Percentiles rank a stretch among this genome's conserved stretches.
phyloP scores from a whole-genome alignment of 2,888 invertebrate genomes.

The Gastrophysa polygoni region DNA sequence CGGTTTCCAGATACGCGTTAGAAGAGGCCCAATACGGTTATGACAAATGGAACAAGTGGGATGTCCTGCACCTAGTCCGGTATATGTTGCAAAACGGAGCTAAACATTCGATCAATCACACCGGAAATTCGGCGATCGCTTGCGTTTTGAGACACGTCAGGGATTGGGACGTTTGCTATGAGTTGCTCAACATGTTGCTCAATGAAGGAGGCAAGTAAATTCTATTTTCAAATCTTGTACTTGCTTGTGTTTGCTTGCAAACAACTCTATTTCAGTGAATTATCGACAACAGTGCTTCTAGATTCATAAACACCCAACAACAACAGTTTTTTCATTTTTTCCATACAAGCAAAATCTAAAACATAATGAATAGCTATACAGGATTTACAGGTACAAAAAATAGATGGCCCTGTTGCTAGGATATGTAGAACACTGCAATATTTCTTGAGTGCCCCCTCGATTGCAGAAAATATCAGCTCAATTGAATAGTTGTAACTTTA shows the following conservation, averaged over 20 bases:
- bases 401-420: too few relatives aligned
- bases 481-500: too few relatives aligned
- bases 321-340: too few relatives aligned
- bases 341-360: too few relatives aligned
- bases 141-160: slow-evolving; percentile 73
- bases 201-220: slow-evolving; percentile 65
- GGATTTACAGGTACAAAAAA: too few relatives aligned
- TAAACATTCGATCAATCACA: slow-evolving; percentile 71
- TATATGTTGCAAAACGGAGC: slow-evolving; percentile 68
- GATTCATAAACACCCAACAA: too few relatives aligned
- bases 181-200: slow-evolving; percentile 65
- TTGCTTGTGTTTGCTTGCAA: background rate
- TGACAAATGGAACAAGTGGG: slow-evolving; percentile 77
- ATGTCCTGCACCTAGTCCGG: slow-evolving; percentile 72
- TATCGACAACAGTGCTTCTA: too few relatives aligned
- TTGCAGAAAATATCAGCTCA: too few relatives aligned
- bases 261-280: background rate
- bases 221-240: background rate
- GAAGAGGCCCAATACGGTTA: slow-evolving; percentile 72
- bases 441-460: too few relatives aligned
- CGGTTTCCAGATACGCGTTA: slow-evolving; percentile 68
- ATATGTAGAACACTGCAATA: too few relatives aligned
- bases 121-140: slow-evolving; percentile 71
- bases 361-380: too few relatives aligned
- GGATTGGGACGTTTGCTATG: slow-evolving; percentile 71